Conservation (phyloP, 1,140 invertebrate species). For the Amphibalanus amphitrite region DNA sequence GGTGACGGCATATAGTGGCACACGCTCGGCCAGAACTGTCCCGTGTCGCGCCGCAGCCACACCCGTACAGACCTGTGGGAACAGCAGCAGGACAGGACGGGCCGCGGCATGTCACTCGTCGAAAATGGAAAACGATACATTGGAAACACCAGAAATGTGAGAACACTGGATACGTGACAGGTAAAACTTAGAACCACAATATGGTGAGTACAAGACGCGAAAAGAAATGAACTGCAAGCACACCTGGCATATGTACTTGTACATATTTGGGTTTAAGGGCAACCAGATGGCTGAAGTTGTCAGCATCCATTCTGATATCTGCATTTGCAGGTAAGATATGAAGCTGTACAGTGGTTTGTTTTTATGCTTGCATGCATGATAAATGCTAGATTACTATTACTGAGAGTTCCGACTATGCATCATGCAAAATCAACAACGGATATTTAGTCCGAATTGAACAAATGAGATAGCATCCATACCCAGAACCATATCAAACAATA, state of each 20-base stretch:
- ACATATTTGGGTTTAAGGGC: too few relatives aligned
- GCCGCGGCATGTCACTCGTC: not conserved
- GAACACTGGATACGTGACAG: not conserved
- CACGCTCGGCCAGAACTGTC: conserved; percentile 97
- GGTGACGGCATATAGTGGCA: conserved; percentile 88
- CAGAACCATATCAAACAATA: too few relatives aligned
- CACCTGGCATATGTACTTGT: not conserved
- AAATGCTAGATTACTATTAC: too few relatives aligned
- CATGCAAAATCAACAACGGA: too few relatives aligned
- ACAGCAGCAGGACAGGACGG: conserved; percentile 16
- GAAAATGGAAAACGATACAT: not conserved
- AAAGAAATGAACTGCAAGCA: not conserved
- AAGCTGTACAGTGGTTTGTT: too few relatives aligned
- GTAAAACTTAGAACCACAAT: not conserved
- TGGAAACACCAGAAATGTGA: not conserved
- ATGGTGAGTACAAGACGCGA: not conserved
- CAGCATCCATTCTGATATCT: too few relatives aligned
- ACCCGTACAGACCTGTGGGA: conserved; percentile 75
- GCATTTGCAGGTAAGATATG: too few relatives aligned
- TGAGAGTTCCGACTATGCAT: too few relatives aligned
- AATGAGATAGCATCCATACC: too few relatives aligned
- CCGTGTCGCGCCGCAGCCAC: conserved; percentile 94
- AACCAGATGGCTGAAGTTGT: too few relatives aligned
- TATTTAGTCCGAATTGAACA: too few relatives aligned
- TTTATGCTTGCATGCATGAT: too few relatives aligned